Conservation (phyloP, 2,113 vertebrate genomes). For the Forbesichthys papilliferus region DNA sequence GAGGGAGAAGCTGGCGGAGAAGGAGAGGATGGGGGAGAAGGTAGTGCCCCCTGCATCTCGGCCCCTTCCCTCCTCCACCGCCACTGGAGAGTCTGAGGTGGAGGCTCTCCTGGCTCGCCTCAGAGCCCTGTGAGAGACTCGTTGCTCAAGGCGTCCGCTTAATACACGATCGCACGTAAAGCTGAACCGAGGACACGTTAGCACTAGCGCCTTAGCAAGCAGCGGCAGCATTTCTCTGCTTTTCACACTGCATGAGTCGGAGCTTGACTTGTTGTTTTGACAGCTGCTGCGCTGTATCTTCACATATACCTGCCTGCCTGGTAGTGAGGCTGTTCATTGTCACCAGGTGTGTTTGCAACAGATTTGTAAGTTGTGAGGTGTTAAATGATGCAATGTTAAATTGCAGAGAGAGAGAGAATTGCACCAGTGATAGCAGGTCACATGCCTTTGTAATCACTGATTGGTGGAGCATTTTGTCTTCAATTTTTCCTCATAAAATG, state of each 20-base stretch:
- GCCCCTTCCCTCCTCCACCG: conserved; percentile 15
- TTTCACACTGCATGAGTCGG: too few species aligned
- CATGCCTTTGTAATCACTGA: too few species aligned
- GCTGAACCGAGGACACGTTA: not conserved
- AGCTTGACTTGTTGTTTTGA: not conserved
- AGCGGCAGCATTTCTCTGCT: not conserved
- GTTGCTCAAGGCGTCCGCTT: not conserved
- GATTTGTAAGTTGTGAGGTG: not conserved
- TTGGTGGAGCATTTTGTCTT: too few species aligned
- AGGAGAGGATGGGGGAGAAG: conserved; percentile 18
- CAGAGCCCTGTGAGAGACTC: conserved; percentile 81
- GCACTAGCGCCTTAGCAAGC: not conserved
- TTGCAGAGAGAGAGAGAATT: too few species aligned
- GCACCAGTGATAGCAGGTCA: too few species aligned
- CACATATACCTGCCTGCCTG: not conserved
- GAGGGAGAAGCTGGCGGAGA: conserved; percentile 48
- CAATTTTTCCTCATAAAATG: too few species aligned
- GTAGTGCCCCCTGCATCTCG: not conserved
- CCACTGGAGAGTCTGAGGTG: conserved; percentile 78
- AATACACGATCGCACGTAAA: not conserved
- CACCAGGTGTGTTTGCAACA: not conserved
- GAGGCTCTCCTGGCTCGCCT: conserved; percentile 92
- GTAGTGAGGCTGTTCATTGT: not conserved
- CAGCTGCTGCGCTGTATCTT: conserved; percentile 1
- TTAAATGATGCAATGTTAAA: not conserved